Percentiles rank a stretch among this genome's conserved stretches.
phyloP scores from a whole-genome alignment of 2,797 vertebrate species.

The Sebastes diploproa region DNA sequence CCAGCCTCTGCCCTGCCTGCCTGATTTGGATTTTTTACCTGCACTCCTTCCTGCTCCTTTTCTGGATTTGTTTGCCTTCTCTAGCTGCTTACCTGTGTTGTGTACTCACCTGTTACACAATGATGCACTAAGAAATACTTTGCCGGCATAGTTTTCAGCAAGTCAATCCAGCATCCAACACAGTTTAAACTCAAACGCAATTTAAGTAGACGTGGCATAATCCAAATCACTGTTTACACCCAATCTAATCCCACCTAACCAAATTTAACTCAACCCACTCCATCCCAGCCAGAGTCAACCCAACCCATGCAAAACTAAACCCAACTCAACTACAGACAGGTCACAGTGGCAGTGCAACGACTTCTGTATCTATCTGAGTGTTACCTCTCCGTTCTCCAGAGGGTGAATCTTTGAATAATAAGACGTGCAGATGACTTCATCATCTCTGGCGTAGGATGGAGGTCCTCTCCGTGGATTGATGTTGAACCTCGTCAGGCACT shows the following conservation, averaged over 20 bases:
- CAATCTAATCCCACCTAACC: neutral
- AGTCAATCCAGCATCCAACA: neutral
- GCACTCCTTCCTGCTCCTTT: neutral
- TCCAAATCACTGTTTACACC: neutral
- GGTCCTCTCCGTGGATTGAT: conserved; percentile 88
- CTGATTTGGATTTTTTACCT: neutral
- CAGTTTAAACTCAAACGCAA: no score
- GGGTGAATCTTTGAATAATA: conserved; percentile 97
- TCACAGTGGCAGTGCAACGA: neutral
- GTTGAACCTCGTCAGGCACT: conserved; percentile 93
- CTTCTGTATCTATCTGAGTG: neutral
- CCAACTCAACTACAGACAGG: neutral
- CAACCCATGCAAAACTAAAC: neutral
- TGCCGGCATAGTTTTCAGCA: neutral
- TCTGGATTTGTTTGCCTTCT: neutral
- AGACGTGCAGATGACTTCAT: conserved; percentile 97
- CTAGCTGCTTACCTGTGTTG: neutral
- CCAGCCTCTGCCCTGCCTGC: neutral
- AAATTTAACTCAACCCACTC: neutral
- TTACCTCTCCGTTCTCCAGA: conserved; percentile 98
- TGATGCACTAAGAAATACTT: neutral
- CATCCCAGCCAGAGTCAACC: neutral
- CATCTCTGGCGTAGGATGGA: conserved; percentile 90
- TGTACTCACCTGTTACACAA: neutral
- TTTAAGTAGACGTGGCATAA: neutral